These are phyloP conservation scores for Stegostoma tigrinum DNA, from an alignment of 2,113 vertebrate genomes.

Conservation along the genomic window DNA sequence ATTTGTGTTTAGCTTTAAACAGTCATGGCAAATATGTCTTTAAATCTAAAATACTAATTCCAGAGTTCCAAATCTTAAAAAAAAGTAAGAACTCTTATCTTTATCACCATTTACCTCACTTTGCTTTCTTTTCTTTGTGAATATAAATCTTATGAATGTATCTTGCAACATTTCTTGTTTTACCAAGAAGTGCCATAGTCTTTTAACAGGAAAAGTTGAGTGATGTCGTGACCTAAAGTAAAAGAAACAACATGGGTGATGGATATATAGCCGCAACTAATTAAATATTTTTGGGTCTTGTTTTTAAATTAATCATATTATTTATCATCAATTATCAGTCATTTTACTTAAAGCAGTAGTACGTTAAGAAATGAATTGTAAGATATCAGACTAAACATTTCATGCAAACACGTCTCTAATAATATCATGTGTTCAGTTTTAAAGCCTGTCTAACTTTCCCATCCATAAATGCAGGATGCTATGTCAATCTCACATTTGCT, in stretches of 20 bases:
- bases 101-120: conserved; percentile 73
- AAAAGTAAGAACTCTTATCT: conserved; percentile 1
- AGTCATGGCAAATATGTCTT: not conserved
- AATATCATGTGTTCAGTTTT: not conserved
- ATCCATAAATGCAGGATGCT: too few species aligned
- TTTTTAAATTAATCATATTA: not conserved
- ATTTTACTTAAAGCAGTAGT: not conserved
- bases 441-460: not conserved
- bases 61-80: not conserved
- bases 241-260: not conserved
- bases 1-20: not conserved
- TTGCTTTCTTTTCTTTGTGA: conserved; percentile 96
- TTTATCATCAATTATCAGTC: not conserved
- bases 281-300: not conserved
- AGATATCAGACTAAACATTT: not conserved
- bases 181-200: conserved; percentile 93
- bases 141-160: conserved; percentile 90
- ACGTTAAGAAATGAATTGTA: not conserved
- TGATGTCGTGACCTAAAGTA: conserved; percentile 75
- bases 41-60: not conserved
- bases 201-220: conserved; percentile 80
- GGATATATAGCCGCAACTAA: not conserved
- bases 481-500: not conserved
- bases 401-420: too few species aligned
- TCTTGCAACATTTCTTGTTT: conserved; percentile 95